A percentile compares a stretch with the other conserved stretches of the same genome.
These are phyloP conservation scores for Triops longicaudatus DNA, from an alignment of 1,140 invertebrate species.

Conservation along the genomic window DNA sequence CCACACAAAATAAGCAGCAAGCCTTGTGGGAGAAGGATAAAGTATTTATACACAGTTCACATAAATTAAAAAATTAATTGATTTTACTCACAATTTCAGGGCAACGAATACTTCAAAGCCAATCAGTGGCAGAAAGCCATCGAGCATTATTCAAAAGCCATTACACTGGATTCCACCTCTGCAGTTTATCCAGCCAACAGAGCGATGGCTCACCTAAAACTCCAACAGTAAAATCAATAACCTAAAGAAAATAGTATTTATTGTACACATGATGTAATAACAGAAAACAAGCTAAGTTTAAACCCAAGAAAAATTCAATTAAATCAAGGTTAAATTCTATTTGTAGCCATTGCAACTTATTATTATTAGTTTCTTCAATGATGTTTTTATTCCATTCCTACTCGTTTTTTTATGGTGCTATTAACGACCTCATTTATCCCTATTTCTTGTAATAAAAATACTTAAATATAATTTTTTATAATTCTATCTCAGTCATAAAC, in stretches of 20 bases:
- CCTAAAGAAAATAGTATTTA: background rate
- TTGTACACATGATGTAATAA: no score
- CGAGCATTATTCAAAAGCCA: constrained; percentile 66
- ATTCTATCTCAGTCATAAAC: no score
- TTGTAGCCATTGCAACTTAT: no score
- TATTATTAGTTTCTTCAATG: no score
- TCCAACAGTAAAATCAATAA: constrained; percentile 55
- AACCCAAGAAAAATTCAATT: no score
- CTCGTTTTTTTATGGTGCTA: no score
- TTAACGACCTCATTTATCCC: no score
- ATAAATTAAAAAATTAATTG: no score
- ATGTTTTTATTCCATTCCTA: background rate
- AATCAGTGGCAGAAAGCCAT: constrained; percentile 71
- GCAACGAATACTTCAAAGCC: constrained; percentile 70
- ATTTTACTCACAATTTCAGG: constrained; percentile 53
- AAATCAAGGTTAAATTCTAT: no score
- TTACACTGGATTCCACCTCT: constrained; percentile 64
- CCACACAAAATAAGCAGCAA: constrained; percentile 38
- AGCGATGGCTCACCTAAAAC: constrained; percentile 76
- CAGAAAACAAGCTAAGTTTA: no score
- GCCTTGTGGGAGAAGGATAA: constrained; percentile 42
- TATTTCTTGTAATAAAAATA: constrained; percentile 18
- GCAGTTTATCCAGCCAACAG: constrained; percentile 77
- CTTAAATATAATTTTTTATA: constrained; percentile 18
- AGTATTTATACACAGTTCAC: constrained; percentile 34